Evolutionary conservation across 2,113 vertebrate genomes (phyloP), one percentile per base, ranked within the genome.

Genomic region (Gulo gulo): DNA sequence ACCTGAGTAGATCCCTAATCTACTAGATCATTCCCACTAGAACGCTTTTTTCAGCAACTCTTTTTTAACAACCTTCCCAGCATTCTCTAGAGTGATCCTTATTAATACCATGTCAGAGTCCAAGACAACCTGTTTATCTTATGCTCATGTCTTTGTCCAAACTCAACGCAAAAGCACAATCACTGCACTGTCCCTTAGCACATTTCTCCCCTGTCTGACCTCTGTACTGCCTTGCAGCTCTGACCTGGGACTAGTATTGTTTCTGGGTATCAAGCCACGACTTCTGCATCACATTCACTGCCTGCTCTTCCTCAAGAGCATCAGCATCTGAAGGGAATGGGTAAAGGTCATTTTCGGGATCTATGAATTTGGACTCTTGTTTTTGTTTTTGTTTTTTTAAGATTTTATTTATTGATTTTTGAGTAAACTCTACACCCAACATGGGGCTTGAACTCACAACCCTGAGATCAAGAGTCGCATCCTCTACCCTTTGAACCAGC

Each of bases 181-280:
- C 63, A 71, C 57, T 31, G 65, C 8, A 73, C 23, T 92, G 15
- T n/a, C 61, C 92, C 65, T 80, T 83, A 95, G 94, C 97, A 74
- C 65, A 24, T 92, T 96, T 91, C 67, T 97, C 13, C 71, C 55
- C 52, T 95, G 50, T 86, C 67, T 94, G 90, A 63, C 79, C 98
- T 94, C 93, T 94, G 87, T 69, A 96, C 7, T 39, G 14, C 86
- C 94, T 24, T 91, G 83, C 0, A 2, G 0, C 34, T 86, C 92
- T 95, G 89, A n/a, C 39, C 83, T 80, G 59, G 36, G 95, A 61
- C 83, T 87, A 88, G 34, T 61, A 84, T 47, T 84, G 47, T 96
- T 90, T 97, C 63, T 1, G 59, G 69, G 79, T 13, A n/a, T 67
- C 94, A 95, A 97, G 94, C 2, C 20, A 39, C 98, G 89, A 86